Evolutionary conservation across 2,797 vertebrate genomes (phyloP), one percentile per base, ranked within the genome.

Genomic region (Oceanodroma leucorhoa): DNA sequence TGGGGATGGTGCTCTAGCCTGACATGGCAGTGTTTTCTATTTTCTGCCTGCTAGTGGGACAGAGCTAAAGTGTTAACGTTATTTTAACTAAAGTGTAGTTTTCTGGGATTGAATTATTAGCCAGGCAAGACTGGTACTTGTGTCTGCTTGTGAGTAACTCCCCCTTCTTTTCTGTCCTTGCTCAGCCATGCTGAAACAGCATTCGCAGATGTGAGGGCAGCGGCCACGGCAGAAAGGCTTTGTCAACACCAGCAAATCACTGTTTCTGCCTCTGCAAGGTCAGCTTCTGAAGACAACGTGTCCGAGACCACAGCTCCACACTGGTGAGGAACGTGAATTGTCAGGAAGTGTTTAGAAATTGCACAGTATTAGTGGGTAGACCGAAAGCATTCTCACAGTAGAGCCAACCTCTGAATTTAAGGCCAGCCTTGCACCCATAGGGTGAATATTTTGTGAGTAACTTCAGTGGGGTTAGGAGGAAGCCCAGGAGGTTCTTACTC

Each of bases 221-320:
- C 1, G 8, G 81, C 89, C 2, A 7, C 1, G 5, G 58, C 67
- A 94, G 83, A 89, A 93, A 80, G 65, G 57, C 84, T 96, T 90
- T 91, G 69, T 83, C 91, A 94, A 83, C 87, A 92, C 76, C 79
- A 91, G 79, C 76, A 95, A 76, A 93, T 90, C 94, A 53, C 79
- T 55, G 24, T 26, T 91, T 38, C 65, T 86, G 80, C 89, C 71
- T 77, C 82, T 69, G 24, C 94, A 89, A 92, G 89, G 87, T 86
- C 94, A 76, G 65, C 50, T 75, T 57, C 72, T 78, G 79, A 58
- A 78, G 57, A 23, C 57, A 83, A 71, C 1, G 0, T 55, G 65
- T 72, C 69, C 1, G 7, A 91, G 82, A 87, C 84, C 50, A 55
- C 0, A 0, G 48, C 84, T 91, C 38, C 24, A 27, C 45, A 77